Base-by-base conservation (phyloP, 2,797 vertebrate species). In the Lycodopsis pacificus region DNA sequence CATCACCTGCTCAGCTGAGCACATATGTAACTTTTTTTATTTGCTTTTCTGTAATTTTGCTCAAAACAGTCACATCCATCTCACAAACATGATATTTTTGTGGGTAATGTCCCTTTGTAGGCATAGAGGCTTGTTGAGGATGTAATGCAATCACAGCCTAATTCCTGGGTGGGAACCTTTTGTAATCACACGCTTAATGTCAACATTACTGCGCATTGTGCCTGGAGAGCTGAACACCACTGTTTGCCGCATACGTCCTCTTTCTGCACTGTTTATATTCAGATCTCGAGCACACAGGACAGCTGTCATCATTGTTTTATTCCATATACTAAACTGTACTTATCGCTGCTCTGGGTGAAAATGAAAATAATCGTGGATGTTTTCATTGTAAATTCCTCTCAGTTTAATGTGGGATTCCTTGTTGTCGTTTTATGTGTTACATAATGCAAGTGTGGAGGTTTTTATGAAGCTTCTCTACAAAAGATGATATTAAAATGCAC, bases 151-250 rank as follows among this genome's bases (percentile, higher is more conserved):
- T 53, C 53, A 5, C 19, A 63, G 61, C 9, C 56, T 84, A 82
- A 84, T 81, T 88, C 65, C 69, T 75, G 78, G 73, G 81, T 88
- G 72, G 82, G 48, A 79, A 70, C 59, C 44, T 69, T 83, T 56
- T 59, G 22, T 81, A 73, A 88, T 77, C 56, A 71, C 70, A 77
- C 40, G 64, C 32, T 78, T 42, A 20, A 75, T 27, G 1, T 6
- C 44, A 46, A 17, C 22, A 14, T 68, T 57, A 12, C 65, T 66
- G 51, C 27, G n/a, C 20, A 54, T 54, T 59, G 59, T 64, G 27
- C 54, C 49, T 30, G 44, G 63, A 72, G 46, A 77, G 49, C 64
- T 73, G 12, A 78, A 36, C 61, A 12, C 5, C 36, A 27, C 32
- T 67, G 4, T 64, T 69, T 68, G 42, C 53, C 32, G 13, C 20